Evolutionary conservation across 2,888 invertebrate genomes (phyloP).

Genomic region (Drosophila mettleri): DNA sequence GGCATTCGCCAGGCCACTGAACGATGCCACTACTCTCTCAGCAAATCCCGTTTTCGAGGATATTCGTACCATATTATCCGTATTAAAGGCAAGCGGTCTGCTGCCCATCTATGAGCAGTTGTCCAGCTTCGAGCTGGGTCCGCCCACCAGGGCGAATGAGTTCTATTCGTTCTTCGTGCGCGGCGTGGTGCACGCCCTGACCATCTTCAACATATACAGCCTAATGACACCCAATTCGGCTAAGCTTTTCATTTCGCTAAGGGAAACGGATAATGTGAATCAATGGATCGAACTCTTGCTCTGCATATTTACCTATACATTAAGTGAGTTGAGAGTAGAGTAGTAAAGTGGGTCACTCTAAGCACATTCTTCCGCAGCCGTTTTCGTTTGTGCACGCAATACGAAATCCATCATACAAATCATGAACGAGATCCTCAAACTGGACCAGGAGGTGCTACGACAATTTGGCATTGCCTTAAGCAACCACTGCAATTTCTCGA

Average conservation of each 20-base stretch:
- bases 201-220: slow-evolving; percentile 78
- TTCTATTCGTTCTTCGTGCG: slow-evolving; percentile 78
- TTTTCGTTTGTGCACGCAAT: slow-evolving; percentile 76
- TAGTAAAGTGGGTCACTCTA: neutral
- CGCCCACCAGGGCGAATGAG: slow-evolving; percentile 71
- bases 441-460: slow-evolving; percentile 79
- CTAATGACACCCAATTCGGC: slow-evolving; percentile 65
- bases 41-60: slow-evolving; percentile 70
- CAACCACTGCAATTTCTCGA: slow-evolving; percentile 74
- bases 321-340: slow-evolving; percentile 40
- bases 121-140: slow-evolving; percentile 73
- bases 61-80: slow-evolving; percentile 66
- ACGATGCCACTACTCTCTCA: neutral
- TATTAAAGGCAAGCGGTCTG: slow-evolving; percentile 79
- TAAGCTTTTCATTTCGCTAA: slow-evolving; percentile 66
- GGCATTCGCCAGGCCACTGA: slow-evolving; percentile 47
- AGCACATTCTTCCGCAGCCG: slow-evolving; percentile 40
- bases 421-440: slow-evolving; percentile 79
- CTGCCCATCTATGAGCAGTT: slow-evolving; percentile 78
- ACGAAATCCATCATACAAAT: slow-evolving; percentile 72
- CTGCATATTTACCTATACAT: slow-evolving; percentile 75
- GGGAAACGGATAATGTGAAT: slow-evolving; percentile 82
- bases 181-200: slow-evolving; percentile 68
- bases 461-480: slow-evolving; percentile 64
- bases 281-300: slow-evolving; percentile 82